Evolutionary conservation across 2,113 vertebrate genomes (phyloP).

Genomic region (Grallaria varia): DNA sequence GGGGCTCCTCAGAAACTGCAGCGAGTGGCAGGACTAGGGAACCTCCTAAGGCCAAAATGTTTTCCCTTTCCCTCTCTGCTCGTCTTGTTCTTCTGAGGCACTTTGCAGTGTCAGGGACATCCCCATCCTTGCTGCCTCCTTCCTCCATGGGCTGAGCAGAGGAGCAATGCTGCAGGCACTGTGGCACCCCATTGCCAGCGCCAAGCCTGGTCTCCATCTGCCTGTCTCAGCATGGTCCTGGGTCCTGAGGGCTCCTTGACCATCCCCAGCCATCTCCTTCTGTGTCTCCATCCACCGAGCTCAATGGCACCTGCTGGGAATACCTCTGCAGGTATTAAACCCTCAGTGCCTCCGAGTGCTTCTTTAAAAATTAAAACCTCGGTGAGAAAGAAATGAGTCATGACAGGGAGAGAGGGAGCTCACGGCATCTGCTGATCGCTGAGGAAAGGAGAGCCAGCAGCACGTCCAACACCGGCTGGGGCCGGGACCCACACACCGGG

Average conservation of each 20-base stretch:
- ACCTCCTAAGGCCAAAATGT: not conserved
- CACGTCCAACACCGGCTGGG: not conserved
- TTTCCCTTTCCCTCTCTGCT: not conserved
- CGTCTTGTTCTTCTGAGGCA: too few species aligned
- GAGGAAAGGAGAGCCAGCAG: not conserved
- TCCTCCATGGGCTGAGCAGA: not conserved
- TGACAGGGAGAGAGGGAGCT: not conserved
- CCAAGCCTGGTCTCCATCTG: not conserved
- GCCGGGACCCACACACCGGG: rapidly evolving
- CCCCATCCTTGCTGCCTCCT: not conserved
- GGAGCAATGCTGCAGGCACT: not conserved
- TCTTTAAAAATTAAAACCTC: constrained; percentile 36
- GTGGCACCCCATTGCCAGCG: rapidly evolving
- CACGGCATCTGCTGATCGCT: not conserved
- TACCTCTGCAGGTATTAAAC: not conserved
- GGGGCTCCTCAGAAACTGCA: not conserved
- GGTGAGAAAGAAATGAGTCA: constrained; percentile 21
- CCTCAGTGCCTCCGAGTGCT: not conserved
- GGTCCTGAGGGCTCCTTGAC: not conserved
- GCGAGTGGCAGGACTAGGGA: not conserved
- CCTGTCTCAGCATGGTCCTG: not conserved
- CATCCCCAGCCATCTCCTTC: not conserved
- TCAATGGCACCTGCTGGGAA: not conserved
- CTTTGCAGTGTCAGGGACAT: too few species aligned
- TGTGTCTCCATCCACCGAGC: not conserved